Base-by-base conservation (phyloP, 2,888 invertebrate species). In the Hypercompe scribonia region DNA sequence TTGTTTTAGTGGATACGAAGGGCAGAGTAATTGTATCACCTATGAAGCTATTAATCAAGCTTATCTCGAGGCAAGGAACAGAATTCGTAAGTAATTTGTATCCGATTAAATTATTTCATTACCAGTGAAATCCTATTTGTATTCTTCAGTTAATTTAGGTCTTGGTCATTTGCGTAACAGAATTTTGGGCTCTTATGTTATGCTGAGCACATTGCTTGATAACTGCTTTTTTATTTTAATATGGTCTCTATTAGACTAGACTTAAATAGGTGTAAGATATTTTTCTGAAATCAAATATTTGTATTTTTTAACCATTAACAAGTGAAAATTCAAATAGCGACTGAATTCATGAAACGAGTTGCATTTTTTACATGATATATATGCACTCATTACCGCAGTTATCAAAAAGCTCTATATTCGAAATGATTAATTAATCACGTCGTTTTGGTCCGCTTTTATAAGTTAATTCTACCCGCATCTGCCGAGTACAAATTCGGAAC, bases 21-120 rank as follows among this genome's bases (percentile, higher is more conserved):
- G 97, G 68, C 97, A 97, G 70, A 97, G 97, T 80, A 97, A 97
- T 77, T 99, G 98, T 92, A 98, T 98, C 90, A 98, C 98, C 10
- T 98, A 98, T 90, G 98, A 98, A 87, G 98, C 98, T 70, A 97
- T 98, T 77, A 98, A 98, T 95, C 97, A 98, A 85, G 98, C 98
- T 65, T 98, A 98, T 93, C 93, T 98, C 81, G 98, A 98, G 90
- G 98, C 98, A 69, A 96, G 98, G 87, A 98, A 98, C 92, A 96
- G 98, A 94, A 98, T 98, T 88, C 96, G 98, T 98, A 96, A 98
- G 98, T 97, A 82, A 71, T 58, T 61, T 70, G n/a, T 50, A 5
- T 24, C 31, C n/a, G n/a, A n/a, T 46, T 46, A 18, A 50, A 34
- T n/a, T 34, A 15, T 24, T 24, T 24, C 50, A 10, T 54, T 54